phyloP scores from a whole-genome alignment of 2,888 invertebrate genomes.

The Heliconius sara region DNA sequence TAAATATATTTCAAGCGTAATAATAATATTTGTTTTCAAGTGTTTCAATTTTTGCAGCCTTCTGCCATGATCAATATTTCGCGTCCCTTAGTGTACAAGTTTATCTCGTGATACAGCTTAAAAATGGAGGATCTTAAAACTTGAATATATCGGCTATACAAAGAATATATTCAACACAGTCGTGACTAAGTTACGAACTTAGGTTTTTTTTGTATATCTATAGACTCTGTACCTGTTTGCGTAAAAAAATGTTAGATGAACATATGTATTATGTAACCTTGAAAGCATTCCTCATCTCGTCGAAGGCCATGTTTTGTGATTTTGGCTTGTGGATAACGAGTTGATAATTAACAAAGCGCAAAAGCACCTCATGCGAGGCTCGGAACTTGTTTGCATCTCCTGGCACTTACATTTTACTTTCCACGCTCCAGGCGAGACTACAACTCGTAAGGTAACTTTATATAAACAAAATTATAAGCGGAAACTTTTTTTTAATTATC shows the following conservation, averaged over 20 bases:
- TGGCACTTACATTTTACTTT: background rate
- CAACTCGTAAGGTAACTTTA: no score
- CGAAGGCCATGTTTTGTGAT: background rate
- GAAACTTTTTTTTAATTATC: background rate
- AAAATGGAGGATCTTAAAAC: background rate
- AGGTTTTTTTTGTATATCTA: background rate
- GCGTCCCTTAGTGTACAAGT: background rate
- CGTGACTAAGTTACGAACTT: constrained; percentile 2
- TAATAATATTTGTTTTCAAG: no score
- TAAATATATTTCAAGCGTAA: no score
- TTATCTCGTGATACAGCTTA: background rate
- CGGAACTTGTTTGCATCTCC: background rate
- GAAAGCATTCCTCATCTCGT: background rate
- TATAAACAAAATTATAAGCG: background rate
- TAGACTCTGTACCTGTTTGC: background rate
- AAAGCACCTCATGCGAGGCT: background rate
- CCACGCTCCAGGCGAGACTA: background rate
- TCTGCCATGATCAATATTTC: background rate
- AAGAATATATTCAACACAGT: background rate
- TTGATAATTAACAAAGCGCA: background rate
- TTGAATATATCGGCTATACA: background rate
- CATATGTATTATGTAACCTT: background rate
- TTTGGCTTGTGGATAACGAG: background rate
- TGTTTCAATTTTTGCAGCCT: no score
- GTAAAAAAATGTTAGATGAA: background rate